phyloP scores from a whole-genome alignment of 2,888 invertebrate genomes.

The Platycheirus albimanus region DNA sequence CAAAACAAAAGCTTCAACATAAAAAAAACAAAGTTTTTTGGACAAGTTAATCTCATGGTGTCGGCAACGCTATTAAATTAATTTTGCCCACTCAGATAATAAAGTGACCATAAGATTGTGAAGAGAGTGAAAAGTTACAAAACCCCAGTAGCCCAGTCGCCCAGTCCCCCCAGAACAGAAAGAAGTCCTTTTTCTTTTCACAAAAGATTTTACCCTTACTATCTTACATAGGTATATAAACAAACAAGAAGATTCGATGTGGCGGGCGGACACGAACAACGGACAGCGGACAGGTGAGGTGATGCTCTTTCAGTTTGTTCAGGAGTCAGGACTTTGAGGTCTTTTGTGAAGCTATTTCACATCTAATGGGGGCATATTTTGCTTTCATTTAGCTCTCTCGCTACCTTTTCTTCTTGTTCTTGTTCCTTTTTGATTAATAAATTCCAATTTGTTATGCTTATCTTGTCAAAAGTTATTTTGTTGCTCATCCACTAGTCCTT shows the following conservation, averaged over 20 bases:
- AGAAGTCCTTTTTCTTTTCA: slow-evolving; percentile 17
- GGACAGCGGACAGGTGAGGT: slow-evolving; percentile 1
- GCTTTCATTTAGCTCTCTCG: slow-evolving; percentile 13
- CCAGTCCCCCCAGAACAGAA: too few species aligned
- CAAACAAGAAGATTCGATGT: not conserved
- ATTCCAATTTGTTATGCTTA: slow-evolving; percentile 62
- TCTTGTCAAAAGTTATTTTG: slow-evolving; percentile 58
- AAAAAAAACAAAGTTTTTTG: slow-evolving; percentile 16
- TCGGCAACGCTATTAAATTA: slow-evolving; percentile 52
- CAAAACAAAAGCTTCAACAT: not conserved
- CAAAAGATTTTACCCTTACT: not conserved
- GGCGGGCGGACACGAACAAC: too few species aligned
- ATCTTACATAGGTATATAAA: not conserved
- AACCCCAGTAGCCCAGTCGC: not conserved
- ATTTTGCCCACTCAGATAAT: slow-evolving; percentile 51
- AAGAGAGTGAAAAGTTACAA: slow-evolving; percentile 33
- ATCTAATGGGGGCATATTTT: slow-evolving; percentile 32
- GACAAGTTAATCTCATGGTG: slow-evolving; percentile 50
- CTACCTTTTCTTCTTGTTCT: not conserved
- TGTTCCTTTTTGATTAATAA: slow-evolving; percentile 20
- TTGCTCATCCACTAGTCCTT: slow-evolving; percentile 28
- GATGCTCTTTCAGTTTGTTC: slow-evolving; percentile 6
- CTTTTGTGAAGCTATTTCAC: slow-evolving; percentile 42
- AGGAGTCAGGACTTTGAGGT: slow-evolving; percentile 26
- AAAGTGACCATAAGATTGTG: slow-evolving; percentile 55